phyloP scores from a whole-genome alignment of 2,888 invertebrate species.

The Oithona nana region DNA sequence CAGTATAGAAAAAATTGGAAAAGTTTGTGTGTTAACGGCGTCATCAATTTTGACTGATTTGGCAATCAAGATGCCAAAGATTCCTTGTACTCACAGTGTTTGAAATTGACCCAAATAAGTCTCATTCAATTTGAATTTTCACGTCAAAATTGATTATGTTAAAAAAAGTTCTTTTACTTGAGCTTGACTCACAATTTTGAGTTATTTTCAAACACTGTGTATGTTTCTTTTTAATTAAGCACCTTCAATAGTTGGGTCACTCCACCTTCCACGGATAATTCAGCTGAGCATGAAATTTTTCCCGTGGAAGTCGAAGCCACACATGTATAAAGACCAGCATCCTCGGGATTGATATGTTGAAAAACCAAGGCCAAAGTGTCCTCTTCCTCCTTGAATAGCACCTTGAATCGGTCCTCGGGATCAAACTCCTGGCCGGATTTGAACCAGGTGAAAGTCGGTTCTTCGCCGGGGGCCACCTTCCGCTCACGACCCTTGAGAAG shows the following conservation, averaged over 20 bases:
- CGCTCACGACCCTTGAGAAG: conserved; percentile 43
- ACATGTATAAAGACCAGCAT: conserved; percentile 87
- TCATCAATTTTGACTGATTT: no score
- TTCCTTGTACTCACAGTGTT: no score
- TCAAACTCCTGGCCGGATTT: conserved; percentile 66
- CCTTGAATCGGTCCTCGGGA: conserved; percentile 73
- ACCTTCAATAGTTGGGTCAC: conserved; percentile 15
- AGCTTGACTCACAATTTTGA: no score
- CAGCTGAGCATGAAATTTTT: conserved; percentile 54
- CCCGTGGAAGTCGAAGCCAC: conserved; percentile 90
- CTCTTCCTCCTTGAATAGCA: conserved; percentile 49
- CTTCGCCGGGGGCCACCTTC: conserved; percentile 47
- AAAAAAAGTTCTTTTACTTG: no score
- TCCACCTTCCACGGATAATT: conserved; percentile 16
- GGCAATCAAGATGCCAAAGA: no score
- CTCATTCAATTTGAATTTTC: no score
- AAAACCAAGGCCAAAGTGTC: conserved; percentile 80
- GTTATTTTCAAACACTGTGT: no score
- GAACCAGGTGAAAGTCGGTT: conserved; percentile 60
- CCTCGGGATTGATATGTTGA: conserved; percentile 80
- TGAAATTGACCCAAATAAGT: no score
- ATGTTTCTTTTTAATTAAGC: background rate
- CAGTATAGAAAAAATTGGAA: background rate
- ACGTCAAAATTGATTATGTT: no score
- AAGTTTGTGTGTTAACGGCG: background rate